Evolutionary conservation across 53 echinoderm and acorn worm species (phyloP).

Genomic region (Arbacia lixula): DNA sequence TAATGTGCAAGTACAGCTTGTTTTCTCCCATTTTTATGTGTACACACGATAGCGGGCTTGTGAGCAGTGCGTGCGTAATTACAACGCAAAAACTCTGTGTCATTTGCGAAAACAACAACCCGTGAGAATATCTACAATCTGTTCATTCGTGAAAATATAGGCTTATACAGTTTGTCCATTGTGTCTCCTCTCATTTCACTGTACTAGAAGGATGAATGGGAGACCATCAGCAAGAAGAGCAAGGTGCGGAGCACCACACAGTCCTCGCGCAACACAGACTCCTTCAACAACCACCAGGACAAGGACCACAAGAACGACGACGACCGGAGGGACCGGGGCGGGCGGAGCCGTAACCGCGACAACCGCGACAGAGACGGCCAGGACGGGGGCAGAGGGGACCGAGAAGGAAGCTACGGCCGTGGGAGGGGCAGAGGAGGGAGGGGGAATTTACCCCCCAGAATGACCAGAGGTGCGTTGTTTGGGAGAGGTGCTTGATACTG

Average conservation of each 20-base stretch:
- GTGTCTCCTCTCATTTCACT: neutral
- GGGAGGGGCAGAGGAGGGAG: slow-evolving; percentile 85
- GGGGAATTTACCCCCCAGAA: slow-evolving; percentile 92
- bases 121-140: no score
- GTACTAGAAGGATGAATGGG: slow-evolving; percentile 84
- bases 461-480: slow-evolving; percentile 88
- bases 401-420: slow-evolving; percentile 74
- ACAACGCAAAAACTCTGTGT: no score
- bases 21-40: no score
- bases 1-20: no score
- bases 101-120: no score
- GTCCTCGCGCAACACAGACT: slow-evolving; percentile 63
- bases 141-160: no score
- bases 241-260: slow-evolving; percentile 66
- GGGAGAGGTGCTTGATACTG: no score
- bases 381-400: slow-evolving; percentile 68
- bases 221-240: slow-evolving; percentile 92
- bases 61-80: no score
- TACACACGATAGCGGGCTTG: no score
- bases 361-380: slow-evolving; percentile 61
- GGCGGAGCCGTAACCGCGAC: slow-evolving; percentile 72
- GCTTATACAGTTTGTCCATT: no score
- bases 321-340: slow-evolving; percentile 59
- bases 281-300: slow-evolving; percentile 61
- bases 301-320: slow-evolving; percentile 64